A percentile compares a stretch with the other conserved stretches of the same genome.
Evolutionary conservation across 2,888 invertebrate genomes (phyloP).

Genomic region (Arrhopalites spinosus): DNA sequence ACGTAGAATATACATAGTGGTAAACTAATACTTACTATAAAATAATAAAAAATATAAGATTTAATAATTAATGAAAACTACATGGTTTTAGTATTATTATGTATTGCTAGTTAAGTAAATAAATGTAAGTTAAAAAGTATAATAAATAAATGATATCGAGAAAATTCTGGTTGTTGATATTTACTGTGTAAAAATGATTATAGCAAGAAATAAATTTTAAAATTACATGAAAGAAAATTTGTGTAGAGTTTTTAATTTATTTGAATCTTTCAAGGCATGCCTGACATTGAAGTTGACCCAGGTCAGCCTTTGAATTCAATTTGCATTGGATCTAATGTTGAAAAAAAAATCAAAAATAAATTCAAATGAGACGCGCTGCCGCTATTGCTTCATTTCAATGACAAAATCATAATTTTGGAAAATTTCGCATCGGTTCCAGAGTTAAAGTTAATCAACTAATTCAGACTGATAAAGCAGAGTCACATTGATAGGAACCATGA

Average conservation of each 20-base stretch:
- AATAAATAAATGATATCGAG: not conserved
- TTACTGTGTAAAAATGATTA: no score
- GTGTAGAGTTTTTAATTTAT: no score
- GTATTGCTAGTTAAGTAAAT: not conserved
- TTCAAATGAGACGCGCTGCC: no score
- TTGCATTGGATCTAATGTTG: no score
- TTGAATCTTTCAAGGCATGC: no score
- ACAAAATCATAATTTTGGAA: not conserved
- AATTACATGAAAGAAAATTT: no score
- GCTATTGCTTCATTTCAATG: no score
- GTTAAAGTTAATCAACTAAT: not conserved
- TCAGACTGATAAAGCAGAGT: not conserved
- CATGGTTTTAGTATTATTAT: not conserved
- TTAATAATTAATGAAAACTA: not conserved
- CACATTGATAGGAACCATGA: slow-evolving; percentile 35
- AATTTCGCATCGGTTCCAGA: not conserved
- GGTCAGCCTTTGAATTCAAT: no score
- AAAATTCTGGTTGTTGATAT: no score
- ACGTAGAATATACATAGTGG: not conserved
- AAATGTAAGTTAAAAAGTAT: not conserved
- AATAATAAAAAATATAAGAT: not conserved
- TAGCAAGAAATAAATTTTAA: no score
- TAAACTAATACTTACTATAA: not conserved
- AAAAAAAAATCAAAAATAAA: no score
- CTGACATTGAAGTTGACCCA: no score